Evolutionary conservation across 2,888 invertebrate genomes (phyloP).

Genomic region (Polietes domitor): DNA sequence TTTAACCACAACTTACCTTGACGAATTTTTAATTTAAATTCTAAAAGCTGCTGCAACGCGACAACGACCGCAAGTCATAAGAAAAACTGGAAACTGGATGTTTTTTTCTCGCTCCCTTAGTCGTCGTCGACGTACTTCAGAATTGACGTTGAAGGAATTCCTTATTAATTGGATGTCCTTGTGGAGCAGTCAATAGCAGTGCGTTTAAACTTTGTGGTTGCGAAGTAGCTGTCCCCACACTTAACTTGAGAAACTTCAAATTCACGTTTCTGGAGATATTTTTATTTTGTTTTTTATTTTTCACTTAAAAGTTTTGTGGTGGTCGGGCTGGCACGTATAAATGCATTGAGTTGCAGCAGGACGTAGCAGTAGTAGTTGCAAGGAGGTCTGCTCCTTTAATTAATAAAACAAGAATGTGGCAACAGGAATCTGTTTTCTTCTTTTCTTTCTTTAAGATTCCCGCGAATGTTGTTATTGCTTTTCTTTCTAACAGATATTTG

Average conservation of each 20-base stretch:
- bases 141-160: neutral
- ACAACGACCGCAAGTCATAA: neutral
- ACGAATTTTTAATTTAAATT: neutral
- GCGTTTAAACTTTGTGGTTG: neutral
- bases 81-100: neutral
- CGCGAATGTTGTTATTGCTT: too few relatives aligned
- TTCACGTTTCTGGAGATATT: neutral
- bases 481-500: neutral
- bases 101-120: neutral
- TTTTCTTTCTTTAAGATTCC: neutral
- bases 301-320: neutral
- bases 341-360: neutral
- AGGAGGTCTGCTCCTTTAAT: neutral
- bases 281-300: neutral
- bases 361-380: neutral
- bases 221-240: neutral
- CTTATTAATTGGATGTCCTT: conserved; percentile 16
- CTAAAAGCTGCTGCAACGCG: neutral
- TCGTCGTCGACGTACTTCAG: neutral
- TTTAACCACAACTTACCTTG: conserved; percentile 19
- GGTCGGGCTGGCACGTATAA: neutral
- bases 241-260: conserved; percentile 1
- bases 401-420: neutral
- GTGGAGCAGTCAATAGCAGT: conserved; percentile 9
- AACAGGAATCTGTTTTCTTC: neutral